Conservation (phyloP, 2,888 invertebrate species). For the Phasia obesa region DNA sequence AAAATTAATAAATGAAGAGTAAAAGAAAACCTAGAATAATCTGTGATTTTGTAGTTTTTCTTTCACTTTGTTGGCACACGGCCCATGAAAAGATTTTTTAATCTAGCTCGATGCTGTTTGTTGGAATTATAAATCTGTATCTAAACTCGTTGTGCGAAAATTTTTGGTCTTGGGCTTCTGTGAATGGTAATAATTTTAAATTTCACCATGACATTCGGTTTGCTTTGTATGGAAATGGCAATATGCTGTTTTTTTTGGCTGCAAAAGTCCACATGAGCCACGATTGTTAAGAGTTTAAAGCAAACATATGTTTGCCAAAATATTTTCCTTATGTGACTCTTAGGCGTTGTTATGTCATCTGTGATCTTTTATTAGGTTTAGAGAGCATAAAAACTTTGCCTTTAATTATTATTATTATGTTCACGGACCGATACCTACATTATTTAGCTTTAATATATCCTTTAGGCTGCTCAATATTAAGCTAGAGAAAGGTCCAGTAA, state of each 20-base stretch:
- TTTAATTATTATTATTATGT: conserved; percentile 74
- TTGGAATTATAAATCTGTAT: conserved; percentile 73
- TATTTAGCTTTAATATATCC: too few species aligned
- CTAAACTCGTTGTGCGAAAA: conserved; percentile 53
- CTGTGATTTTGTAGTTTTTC: conserved; percentile 75
- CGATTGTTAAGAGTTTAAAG: conserved; percentile 18
- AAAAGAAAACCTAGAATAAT: conserved; percentile 65
- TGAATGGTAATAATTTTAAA: conserved; percentile 73
- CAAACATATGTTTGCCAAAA: too few species aligned
- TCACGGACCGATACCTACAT: too few species aligned
- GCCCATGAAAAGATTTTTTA: conserved; percentile 55
- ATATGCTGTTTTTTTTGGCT: conserved; percentile 74
- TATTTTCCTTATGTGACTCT: too few species aligned
- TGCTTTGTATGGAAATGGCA: conserved; percentile 73
- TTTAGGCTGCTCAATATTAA: too few species aligned
- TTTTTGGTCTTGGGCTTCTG: conserved; percentile 74
- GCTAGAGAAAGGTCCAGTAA: too few species aligned
- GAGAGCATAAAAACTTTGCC: conserved; percentile 74
- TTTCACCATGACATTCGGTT: conserved; percentile 77
- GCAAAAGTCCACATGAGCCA: conserved; percentile 72
- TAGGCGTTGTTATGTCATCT: conserved; percentile 74
- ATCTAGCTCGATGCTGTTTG: conserved; percentile 72
- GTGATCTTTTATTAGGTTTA: conserved; percentile 71
- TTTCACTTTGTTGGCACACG: too few species aligned
- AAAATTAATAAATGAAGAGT: too few species aligned